Conservation (phyloP, 2,113 vertebrate species). For the Mellivora capensis region DNA sequence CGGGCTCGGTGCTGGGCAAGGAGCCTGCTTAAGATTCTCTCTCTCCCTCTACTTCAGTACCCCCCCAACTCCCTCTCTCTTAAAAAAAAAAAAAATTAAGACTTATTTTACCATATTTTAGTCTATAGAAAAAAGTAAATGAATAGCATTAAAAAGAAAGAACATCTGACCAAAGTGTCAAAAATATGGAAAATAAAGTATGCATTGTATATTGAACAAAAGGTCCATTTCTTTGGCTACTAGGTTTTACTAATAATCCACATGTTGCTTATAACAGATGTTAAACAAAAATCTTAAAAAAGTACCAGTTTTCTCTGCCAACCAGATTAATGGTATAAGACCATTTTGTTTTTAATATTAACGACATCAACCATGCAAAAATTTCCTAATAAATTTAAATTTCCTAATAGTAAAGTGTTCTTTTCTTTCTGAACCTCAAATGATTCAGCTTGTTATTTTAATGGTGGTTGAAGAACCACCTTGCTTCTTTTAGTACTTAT, state of each 20-base stretch:
- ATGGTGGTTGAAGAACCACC: not conserved
- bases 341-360: not conserved
- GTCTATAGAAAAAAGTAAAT: not conserved
- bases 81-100: not conserved
- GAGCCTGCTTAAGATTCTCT: not conserved
- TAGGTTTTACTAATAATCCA: conserved; percentile 12
- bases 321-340: not conserved
- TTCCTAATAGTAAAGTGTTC: not conserved
- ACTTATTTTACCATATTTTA: not conserved
- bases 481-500: not conserved
- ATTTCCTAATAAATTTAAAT: conserved; percentile 17
- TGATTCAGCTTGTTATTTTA: not conserved
- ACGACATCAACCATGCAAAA: not conserved
- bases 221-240: not conserved
- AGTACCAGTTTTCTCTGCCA: not conserved
- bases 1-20: not conserved
- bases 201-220: not conserved
- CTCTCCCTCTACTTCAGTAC: not conserved
- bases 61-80: too few species aligned
- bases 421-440: not conserved
- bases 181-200: not conserved
- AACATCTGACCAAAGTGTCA: not conserved
- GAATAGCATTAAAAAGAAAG: not conserved
- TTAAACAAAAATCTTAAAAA: not conserved
- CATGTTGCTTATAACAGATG: not conserved